Base-by-base conservation (phyloP, 2,113 vertebrate species). In the Ageneiosus marmoratus region DNA sequence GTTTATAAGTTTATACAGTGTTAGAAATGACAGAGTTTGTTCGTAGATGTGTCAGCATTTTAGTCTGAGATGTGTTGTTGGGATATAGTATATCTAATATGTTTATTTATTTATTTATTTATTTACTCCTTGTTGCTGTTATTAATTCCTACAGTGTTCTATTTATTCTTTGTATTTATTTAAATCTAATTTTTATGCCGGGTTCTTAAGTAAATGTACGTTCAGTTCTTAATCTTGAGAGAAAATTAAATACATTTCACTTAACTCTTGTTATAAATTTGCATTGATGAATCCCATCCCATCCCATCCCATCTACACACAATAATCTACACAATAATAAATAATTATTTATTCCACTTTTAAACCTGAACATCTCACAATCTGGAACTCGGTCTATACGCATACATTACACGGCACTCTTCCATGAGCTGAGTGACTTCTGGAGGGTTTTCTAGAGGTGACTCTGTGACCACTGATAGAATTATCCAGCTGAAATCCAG, bases 231-330 rank as follows among this genome's bases (percentile, higher is more conserved):
- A 46, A 78, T n/a, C 15, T 65, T 62, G 2, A 41, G 0, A 67
- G 70, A 44, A 50, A 27, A 5, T 44, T 65, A 63, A 62, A 56
- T 73, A 80, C 67, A 50, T 74, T 86, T 86, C 22, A 62, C 27
- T 41, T 12, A 29, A 53, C n/a, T 27, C 18, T 60, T 85, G 12
- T 69, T 67, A 46, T 7, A 50, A 80, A 73, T 46, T 32, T 65
- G 16, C 24, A 53, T 32, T 32, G 48, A 75, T 50, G 27, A 69
- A 81, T 81, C 60, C 15, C 50, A 27, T 84, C n/a, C 46, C 69
- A 56, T 37, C n/a, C n/a, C n/a, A n/a, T n/a, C n/a, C n/a, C n/a
- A n/a, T n/a, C n/a, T n/a, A n/a, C n/a, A n/a, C n/a, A n/a, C n/a
- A n/a, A n/a, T n/a, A n/a, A n/a, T n/a, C n/a, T n/a, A n/a, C n/a